A percentile compares a stretch with the other conserved stretches of the same genome.
Conservation (phyloP, 1,140 invertebrate species). For the Leptonema lineaticorne region DNA sequence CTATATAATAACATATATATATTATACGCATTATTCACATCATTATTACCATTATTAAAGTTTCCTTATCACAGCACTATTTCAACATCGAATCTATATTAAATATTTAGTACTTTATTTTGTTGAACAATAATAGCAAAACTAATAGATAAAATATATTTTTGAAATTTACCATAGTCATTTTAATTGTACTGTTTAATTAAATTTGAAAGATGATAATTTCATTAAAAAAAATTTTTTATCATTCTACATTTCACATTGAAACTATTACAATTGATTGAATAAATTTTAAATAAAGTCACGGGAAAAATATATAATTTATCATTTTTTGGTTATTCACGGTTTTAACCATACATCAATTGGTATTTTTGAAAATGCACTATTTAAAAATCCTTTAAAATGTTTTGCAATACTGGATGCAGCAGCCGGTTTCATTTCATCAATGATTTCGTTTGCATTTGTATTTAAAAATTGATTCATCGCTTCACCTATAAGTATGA, state of each 20-base stretch:
- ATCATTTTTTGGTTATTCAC: conserved; percentile 31
- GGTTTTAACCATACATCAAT: conserved; percentile 73
- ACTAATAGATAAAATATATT: no score
- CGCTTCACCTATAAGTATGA: conserved; percentile 62
- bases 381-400: conserved; percentile 75
- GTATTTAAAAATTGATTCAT: conserved; percentile 85
- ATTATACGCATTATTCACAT: no score
- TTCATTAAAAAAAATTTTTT: no score
- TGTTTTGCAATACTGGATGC: conserved; percentile 72
- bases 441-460: conserved; percentile 79
- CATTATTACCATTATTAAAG: not conserved
- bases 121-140: no score
- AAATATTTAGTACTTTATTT: no score
- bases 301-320: not conserved
- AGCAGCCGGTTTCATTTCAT: conserved; percentile 79
- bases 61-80: conserved; percentile 29
- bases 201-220: no score
- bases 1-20: no score
- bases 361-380: conserved; percentile 74
- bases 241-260: no score
- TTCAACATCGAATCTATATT: not conserved
- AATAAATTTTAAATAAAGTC: not conserved
- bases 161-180: no score
- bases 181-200: no score
- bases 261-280: no score